phyloP scores from a whole-genome alignment of 2,113 vertebrate genomes.

The Thinocorus orbignyianus region DNA sequence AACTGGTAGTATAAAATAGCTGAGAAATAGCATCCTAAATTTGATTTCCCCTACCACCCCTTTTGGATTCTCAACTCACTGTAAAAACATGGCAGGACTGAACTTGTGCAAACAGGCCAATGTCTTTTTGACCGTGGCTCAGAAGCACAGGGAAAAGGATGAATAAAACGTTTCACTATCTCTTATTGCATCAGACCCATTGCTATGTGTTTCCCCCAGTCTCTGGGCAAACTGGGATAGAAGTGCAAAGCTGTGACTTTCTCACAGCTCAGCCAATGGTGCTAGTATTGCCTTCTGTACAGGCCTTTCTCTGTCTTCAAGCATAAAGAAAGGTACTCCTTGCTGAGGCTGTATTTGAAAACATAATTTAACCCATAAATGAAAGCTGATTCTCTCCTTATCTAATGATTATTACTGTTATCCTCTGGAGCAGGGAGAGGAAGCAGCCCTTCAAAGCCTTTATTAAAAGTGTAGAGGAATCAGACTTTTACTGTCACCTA shows the following conservation, averaged over 20 bases:
- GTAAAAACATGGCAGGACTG: not conserved
- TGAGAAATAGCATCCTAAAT: not conserved
- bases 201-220: not conserved
- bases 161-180: not conserved
- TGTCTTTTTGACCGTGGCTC: not conserved
- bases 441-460: not conserved
- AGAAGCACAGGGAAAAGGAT: not conserved
- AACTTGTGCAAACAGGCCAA: conserved; percentile 4
- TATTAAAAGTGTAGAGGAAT: not conserved
- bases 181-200: not conserved
- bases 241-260: not conserved
- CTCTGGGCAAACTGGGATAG: not conserved
- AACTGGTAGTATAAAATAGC: not conserved
- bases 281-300: not conserved
- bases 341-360: not conserved
- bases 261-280: not conserved
- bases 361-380: not conserved
- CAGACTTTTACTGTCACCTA: not conserved
- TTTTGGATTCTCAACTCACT: not conserved
- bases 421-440: not conserved
- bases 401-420: not conserved
- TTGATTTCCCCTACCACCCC: not conserved
- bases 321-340: not conserved
- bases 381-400: not conserved
- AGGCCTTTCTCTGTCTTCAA: not conserved